Evolutionary conservation across 2,797 vertebrate species (phyloP).

Genomic region (Pangasius krempfi): DNA sequence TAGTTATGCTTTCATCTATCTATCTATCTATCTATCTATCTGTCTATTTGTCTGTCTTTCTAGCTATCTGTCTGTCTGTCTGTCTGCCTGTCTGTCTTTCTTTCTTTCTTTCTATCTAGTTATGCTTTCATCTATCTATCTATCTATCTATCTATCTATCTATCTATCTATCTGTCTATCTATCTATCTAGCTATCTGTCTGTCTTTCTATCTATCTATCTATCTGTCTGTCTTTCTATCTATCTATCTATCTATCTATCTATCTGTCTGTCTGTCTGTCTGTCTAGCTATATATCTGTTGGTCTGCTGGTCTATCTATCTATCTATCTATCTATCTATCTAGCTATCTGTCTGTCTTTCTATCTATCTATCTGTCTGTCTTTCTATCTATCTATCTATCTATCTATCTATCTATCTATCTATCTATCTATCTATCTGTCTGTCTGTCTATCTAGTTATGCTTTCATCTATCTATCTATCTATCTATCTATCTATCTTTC

Average conservation of each 20-base stretch:
- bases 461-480: not conserved
- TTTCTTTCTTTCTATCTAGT: too few relatives aligned
- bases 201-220: not conserved
- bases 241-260: not conserved
- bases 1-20: too few relatives aligned
- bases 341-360: not conserved
- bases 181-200: too few relatives aligned
- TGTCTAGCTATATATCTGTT: not conserved
- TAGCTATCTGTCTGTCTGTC: not conserved
- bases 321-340: not conserved
- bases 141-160: too few relatives aligned
- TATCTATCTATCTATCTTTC: too few relatives aligned
- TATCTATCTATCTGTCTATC: not conserved
- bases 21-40: not conserved
- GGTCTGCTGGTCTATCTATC: not conserved
- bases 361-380: not conserved
- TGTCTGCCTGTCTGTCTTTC: not conserved
- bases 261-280: not conserved
- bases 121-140: not conserved
- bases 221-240: not conserved
- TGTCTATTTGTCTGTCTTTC: not conserved
- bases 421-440: not conserved
- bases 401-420: not conserved
- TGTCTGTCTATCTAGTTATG: not conserved
- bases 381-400: not conserved